phyloP scores from a whole-genome alignment of 2,797 vertebrate species.

The Phaenicophaeus curvirostris region DNA sequence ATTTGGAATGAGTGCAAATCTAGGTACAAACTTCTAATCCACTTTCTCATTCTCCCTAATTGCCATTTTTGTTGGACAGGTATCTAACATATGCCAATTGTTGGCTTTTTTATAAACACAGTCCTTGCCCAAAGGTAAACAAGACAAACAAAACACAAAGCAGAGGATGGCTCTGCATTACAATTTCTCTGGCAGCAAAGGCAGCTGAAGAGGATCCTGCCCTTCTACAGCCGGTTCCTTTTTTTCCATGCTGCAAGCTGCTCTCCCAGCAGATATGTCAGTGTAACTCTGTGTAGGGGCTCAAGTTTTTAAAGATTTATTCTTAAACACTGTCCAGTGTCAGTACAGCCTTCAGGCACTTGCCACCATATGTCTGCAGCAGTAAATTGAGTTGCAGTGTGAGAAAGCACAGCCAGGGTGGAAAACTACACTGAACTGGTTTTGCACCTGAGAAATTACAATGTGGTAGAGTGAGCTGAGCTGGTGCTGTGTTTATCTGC shows the following conservation, averaged over 20 bases:
- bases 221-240: neutral
- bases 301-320: neutral
- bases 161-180: neutral
- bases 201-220: neutral
- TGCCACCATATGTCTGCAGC: neutral
- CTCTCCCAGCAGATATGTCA: neutral
- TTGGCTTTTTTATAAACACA: neutral
- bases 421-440: neutral
- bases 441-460: neutral
- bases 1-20: neutral
- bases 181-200: neutral
- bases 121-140: conserved; percentile 47
- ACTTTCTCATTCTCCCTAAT: neutral
- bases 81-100: conserved; percentile 14
- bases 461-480: neutral
- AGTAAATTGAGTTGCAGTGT: neutral
- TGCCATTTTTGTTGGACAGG: neutral
- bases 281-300: neutral
- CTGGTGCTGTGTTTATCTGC: neutral
- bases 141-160: neutral
- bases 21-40: neutral
- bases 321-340: neutral
- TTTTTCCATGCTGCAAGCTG: neutral
- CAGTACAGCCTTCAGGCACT: neutral
- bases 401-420: neutral